Evolutionary conservation across 1,140 invertebrate species (phyloP).

Genomic region (Aporrectodea caliginosa): DNA sequence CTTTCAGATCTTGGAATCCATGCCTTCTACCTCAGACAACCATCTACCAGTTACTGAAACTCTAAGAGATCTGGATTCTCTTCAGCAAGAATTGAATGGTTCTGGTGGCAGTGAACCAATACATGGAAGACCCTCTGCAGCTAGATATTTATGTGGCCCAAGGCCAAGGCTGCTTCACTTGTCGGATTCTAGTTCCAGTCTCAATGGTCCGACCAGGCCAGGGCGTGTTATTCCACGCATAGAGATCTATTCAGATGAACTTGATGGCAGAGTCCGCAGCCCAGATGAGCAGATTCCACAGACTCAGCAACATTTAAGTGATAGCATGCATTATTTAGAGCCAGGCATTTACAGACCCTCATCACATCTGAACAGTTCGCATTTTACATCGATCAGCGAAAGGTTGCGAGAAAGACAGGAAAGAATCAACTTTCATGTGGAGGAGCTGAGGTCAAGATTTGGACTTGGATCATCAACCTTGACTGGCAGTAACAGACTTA

Average conservation of each 20-base stretch:
- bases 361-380: background rate
- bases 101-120: too few species aligned
- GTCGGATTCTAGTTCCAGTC: background rate
- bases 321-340: too few species aligned
- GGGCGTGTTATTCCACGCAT: background rate
- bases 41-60: too few species aligned
- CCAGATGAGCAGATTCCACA: background rate
- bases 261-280: background rate
- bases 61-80: too few species aligned
- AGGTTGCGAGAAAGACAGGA: background rate
- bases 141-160: too few species aligned
- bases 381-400: background rate
- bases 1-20: too few species aligned
- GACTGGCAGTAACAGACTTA: background rate
- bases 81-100: too few species aligned
- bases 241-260: background rate
- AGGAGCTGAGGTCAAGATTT: background rate
- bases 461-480: background rate
- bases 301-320: too few species aligned
- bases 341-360: too few species aligned
- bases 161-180: background rate
- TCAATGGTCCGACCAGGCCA: background rate
- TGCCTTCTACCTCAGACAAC: too few species aligned
- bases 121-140: too few species aligned
- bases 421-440: background rate